Conservation (phyloP, 2,113 vertebrate species). For the Ceuthmochares aereus region DNA sequence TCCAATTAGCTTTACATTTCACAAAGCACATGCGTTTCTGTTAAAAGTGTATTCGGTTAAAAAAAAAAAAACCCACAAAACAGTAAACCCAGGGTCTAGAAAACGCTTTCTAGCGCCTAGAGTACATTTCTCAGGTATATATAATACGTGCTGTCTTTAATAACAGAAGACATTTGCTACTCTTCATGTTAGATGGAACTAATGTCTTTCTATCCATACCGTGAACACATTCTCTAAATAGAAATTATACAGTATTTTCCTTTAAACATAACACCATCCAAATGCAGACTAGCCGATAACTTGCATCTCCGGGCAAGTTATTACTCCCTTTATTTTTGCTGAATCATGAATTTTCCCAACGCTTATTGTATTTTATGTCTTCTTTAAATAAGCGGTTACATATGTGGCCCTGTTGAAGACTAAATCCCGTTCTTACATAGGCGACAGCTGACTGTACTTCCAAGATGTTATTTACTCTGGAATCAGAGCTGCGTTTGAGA, state of each 20-base stretch:
- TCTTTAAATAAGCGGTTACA: conserved; percentile 61
- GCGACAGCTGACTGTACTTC: conserved; percentile 31
- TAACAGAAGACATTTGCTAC: conserved; percentile 23
- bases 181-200: conserved; percentile 62
- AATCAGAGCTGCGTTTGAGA: neutral
- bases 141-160: conserved; percentile 30
- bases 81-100: neutral
- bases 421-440: conserved; percentile 31
- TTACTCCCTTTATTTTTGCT: conserved; percentile 33
- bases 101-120: neutral
- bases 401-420: conserved; percentile 51
- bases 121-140: conserved; percentile 50
- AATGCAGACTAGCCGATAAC: conserved; percentile 39
- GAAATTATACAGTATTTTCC: conserved; percentile 59
- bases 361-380: conserved; percentile 62
- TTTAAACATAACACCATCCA: conserved; percentile 44
- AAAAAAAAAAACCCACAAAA: neutral
- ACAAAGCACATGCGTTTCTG: conserved; percentile 13
- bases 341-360: conserved; percentile 56
- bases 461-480: conserved; percentile 38
- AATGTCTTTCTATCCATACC: conserved; percentile 42
- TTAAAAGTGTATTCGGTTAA: neutral
- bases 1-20: conserved; percentile 29
- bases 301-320: conserved; percentile 1
- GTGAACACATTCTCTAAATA: conserved; percentile 51